Evolutionary conservation across 2,888 invertebrate species (phyloP).

Genomic region (Tigriopus californicus): DNA sequence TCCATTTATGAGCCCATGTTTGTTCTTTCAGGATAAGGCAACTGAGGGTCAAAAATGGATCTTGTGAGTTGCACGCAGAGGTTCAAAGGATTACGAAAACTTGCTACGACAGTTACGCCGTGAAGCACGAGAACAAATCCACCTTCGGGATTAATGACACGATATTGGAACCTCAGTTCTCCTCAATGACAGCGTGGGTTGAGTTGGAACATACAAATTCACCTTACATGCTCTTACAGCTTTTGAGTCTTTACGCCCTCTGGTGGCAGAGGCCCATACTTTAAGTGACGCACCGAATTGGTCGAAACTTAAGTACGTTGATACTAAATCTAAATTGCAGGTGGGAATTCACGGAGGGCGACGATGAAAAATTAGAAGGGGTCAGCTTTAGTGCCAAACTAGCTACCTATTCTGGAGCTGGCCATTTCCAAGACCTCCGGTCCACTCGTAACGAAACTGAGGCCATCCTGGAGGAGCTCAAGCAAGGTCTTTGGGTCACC

Average conservation of each 20-base stretch:
- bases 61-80: conserved; percentile 41
- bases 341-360: conserved; percentile 28
- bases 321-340: conserved; percentile 25
- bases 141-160: conserved; percentile 29
- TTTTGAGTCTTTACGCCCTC: too few relatives aligned
- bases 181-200: conserved; percentile 27
- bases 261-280: too few relatives aligned
- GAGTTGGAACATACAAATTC: too few relatives aligned
- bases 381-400: conserved; percentile 17
- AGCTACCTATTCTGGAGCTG: conserved; percentile 16
- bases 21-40: conserved; percentile 17
- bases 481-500: conserved; percentile 40
- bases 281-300: too few relatives aligned
- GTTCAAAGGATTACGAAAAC: conserved; percentile 39
- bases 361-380: not conserved
- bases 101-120: conserved; percentile 40
- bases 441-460: conserved; percentile 28
- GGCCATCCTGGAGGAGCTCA: conserved; percentile 32
- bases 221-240: too few relatives aligned
- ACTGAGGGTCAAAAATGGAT: conserved; percentile 37
- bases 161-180: conserved; percentile 19
- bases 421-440: conserved; percentile 32
- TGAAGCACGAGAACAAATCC: conserved; percentile 33
- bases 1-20: too few relatives aligned
- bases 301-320: too few relatives aligned